Conservation (phyloP, 1,140 invertebrate species). For the Brachionus koreanus region DNA sequence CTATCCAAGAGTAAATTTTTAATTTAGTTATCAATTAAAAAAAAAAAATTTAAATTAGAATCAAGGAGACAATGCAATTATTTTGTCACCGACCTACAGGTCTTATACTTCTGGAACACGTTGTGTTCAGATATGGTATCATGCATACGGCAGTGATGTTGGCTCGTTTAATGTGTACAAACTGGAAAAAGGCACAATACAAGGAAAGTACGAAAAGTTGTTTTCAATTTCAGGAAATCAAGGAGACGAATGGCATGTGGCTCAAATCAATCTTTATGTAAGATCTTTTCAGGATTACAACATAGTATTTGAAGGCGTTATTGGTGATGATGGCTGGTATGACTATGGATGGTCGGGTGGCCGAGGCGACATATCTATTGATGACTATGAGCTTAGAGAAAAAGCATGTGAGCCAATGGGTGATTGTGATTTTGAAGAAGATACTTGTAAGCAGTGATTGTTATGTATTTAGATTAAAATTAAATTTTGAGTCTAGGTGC, state of each 20-base stretch:
- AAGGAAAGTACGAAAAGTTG: constrained; percentile 46
- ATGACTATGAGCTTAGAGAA: constrained; percentile 48
- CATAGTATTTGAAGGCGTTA: constrained; percentile 45
- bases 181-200: constrained; percentile 1
- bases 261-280: constrained; percentile 47
- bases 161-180: constrained; percentile 49
- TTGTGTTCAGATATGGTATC: constrained; percentile 65
- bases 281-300: constrained; percentile 10
- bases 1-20: background rate
- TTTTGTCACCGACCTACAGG: constrained; percentile 2
- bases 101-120: background rate
- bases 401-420: constrained; percentile 45
- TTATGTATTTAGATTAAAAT: background rate
- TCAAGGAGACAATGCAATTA: constrained; percentile 3
- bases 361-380: constrained; percentile 51
- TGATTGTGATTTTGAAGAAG: constrained; percentile 48
- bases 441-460: constrained; percentile 45
- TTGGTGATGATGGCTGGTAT: constrained; percentile 5
- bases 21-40: background rate
- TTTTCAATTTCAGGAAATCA: constrained; percentile 49
- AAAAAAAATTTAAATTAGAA: background rate
- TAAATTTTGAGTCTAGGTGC: constrained; percentile 10
- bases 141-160: constrained; percentile 66
- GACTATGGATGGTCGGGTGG: background rate
- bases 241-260: constrained; percentile 50